Evolutionary conservation across 2,797 vertebrate species (phyloP).

Genomic region (Enteromius fasciolatus): DNA sequence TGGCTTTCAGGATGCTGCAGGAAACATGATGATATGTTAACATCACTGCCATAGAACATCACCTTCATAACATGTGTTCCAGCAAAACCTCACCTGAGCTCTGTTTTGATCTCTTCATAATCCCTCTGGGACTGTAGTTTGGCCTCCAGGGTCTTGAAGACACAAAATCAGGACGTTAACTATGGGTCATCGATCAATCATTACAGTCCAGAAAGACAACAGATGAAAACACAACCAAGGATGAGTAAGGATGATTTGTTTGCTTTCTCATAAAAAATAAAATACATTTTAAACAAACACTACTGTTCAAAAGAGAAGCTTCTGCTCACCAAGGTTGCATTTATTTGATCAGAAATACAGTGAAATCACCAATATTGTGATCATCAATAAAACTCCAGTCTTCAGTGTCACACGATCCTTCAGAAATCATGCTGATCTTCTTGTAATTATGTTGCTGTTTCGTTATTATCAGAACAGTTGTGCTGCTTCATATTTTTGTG

Average conservation of each 20-base stretch:
- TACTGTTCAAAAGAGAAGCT: neutral
- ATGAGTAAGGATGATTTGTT: neutral
- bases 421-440: neutral
- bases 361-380: too few relatives aligned
- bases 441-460: neutral
- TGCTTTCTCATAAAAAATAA: neutral
- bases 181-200: neutral
- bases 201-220: neutral
- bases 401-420: neutral
- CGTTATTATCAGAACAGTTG: neutral
- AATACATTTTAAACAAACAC: neutral
- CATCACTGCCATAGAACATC: neutral
- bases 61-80: too few relatives aligned
- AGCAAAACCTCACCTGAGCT: constrained; percentile 85
- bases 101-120: constrained; percentile 98
- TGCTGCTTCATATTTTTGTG: neutral
- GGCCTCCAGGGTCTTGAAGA: constrained; percentile 89
- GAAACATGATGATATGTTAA: constrained; percentile 22
- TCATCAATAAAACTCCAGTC: too few relatives aligned
- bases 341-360: neutral
- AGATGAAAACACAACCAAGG: neutral
- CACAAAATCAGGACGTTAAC: constrained; percentile 7
- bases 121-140: constrained; percentile 93
- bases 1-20: constrained; percentile 91
- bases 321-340: neutral